phyloP scores from a whole-genome alignment of 2,113 vertebrate species.

The Gila orcuttii region DNA sequence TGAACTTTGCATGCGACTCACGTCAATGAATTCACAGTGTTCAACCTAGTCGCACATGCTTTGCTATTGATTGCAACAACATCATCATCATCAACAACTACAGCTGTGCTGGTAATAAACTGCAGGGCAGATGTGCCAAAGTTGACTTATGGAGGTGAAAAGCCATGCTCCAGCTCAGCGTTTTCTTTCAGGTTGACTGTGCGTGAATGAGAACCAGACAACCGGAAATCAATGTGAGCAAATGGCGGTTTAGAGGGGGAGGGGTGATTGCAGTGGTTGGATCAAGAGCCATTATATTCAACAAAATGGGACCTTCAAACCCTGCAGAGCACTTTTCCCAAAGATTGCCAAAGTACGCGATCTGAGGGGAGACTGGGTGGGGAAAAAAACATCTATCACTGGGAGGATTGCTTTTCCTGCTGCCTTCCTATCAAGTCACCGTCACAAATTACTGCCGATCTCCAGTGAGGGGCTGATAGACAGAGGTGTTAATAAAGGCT shows the following conservation, averaged over 20 bases:
- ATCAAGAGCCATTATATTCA: slow-evolving; percentile 54
- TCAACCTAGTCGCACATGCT: slow-evolving; percentile 21
- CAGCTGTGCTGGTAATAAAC: slow-evolving; percentile 27
- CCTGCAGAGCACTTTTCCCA: slow-evolving; percentile 39
- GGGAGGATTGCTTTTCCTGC: slow-evolving; percentile 27
- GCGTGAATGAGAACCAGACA: slow-evolving; percentile 18
- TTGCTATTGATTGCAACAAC: slow-evolving; percentile 17
- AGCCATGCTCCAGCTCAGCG: slow-evolving; percentile 31
- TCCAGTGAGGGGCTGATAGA: slow-evolving; percentile 21
- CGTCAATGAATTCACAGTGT: slow-evolving; percentile 29
- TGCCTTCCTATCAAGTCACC: not conserved
- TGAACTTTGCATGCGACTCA: slow-evolving; percentile 41
- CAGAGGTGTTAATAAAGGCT: slow-evolving; percentile 42
- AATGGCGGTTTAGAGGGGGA: slow-evolving; percentile 10
- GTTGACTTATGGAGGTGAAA: slow-evolving; percentile 41
- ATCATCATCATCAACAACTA: slow-evolving; percentile 11
- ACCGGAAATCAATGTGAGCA: slow-evolving; percentile 36
- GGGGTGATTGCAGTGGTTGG: slow-evolving; percentile 49
- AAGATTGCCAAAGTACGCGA: slow-evolving; percentile 39
- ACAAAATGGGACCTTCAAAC: slow-evolving; percentile 53
- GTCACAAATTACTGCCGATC: slow-evolving; percentile 53
- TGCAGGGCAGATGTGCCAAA: slow-evolving; percentile 9
- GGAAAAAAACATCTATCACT: slow-evolving; percentile 43
- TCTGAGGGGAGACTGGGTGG: slow-evolving; percentile 12
- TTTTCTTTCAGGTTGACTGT: slow-evolving; percentile 32